These are phyloP conservation scores for Bovichtus variegatus DNA, from an alignment of 2,797 vertebrate species.

Conservation along the genomic window DNA sequence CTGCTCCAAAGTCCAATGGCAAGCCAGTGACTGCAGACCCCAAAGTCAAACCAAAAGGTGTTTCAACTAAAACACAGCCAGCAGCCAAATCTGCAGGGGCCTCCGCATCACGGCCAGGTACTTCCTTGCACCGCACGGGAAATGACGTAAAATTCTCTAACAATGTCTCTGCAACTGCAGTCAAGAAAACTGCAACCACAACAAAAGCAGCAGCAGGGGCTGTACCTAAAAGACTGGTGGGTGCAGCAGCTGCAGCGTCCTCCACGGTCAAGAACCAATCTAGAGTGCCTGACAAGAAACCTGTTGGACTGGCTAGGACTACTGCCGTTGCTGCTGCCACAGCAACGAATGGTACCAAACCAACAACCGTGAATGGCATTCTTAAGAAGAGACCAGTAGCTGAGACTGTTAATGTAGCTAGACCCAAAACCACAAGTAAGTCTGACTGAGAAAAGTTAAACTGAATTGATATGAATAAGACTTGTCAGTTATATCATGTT, in stretches of 20 bases:
- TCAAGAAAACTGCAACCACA: conserved; percentile 48
- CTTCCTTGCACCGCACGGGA: conserved; percentile 45
- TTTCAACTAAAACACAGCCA: conserved; percentile 30
- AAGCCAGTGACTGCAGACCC: conserved; percentile 51
- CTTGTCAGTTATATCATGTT: not conserved
- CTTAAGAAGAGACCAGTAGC: conserved; percentile 64
- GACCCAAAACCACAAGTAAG: conserved; percentile 78
- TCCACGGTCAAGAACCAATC: conserved; percentile 57
- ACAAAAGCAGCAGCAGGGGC: conserved; percentile 45
- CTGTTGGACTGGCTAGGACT: conserved; percentile 58
- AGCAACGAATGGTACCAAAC: conserved; percentile 62
- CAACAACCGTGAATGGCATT: conserved; percentile 26
- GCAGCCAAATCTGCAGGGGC: conserved; percentile 53
- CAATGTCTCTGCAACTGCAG: conserved; percentile 34
- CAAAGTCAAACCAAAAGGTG: conserved; percentile 72
- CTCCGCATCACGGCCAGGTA: conserved; percentile 51
- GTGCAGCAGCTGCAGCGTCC: conserved; percentile 36
- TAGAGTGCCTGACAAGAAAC: conserved; percentile 71
- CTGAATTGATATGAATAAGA: not conserved
- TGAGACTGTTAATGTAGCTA: conserved; percentile 58
- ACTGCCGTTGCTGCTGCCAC: conserved; percentile 54
- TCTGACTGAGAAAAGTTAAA: not conserved
- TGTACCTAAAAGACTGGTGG: conserved; percentile 63
- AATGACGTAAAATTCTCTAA: conserved; percentile 64
- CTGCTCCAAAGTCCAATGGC: conserved; percentile 54